phyloP scores from a whole-genome alignment of 1,140 invertebrate genomes.

The Galendromus occidentalis region DNA sequence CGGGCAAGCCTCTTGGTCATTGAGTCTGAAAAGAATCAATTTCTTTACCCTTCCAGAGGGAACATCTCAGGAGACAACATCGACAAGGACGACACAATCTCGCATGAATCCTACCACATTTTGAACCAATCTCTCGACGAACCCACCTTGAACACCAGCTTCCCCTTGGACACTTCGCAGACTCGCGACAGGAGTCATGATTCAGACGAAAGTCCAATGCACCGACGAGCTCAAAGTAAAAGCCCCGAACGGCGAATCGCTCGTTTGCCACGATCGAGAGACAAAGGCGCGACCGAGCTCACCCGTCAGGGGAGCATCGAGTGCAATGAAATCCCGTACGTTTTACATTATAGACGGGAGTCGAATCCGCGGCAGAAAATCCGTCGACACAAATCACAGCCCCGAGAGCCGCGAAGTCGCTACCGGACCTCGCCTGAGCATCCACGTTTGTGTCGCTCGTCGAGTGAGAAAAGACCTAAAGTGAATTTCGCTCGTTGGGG shows the following conservation, averaged over 20 bases:
- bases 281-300: not conserved
- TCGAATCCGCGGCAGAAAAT: not conserved
- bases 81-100: constrained; percentile 9
- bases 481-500: constrained; percentile 9
- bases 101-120: constrained; percentile 2
- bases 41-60: not conserved
- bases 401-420: constrained; percentile 7
- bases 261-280: not conserved
- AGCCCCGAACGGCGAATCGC: not conserved
- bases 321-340: constrained; percentile 4
- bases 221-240: not conserved
- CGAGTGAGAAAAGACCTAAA: not conserved
- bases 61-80: not conserved
- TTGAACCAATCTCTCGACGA: constrained; percentile 4
- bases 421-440: constrained; percentile 6
- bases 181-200: not conserved
- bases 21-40: not conserved
- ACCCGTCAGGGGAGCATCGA: not conserved
- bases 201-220: not conserved
- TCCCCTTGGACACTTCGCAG: not conserved
- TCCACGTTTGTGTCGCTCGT: not conserved
- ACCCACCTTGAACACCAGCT: not conserved
- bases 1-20: too few species aligned
- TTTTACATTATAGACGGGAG: not conserved
- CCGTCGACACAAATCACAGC: constrained; percentile 8